Evolutionary conservation across 2,888 invertebrate genomes (phyloP).

Genomic region (Antheraea assamensis): DNA sequence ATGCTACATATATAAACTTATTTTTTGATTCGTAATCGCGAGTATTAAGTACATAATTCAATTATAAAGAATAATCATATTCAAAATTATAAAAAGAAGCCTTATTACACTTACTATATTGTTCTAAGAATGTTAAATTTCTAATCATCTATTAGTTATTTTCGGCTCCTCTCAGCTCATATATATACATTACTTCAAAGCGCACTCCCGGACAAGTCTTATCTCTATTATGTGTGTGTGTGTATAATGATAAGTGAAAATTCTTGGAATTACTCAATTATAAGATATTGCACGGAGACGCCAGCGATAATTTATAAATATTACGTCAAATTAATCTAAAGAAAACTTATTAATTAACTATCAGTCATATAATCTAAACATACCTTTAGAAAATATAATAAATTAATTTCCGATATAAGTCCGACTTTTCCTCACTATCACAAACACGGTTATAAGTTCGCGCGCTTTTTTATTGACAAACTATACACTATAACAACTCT

Average conservation of each 20-base stretch:
- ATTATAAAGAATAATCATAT: not conserved
- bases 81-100: not conserved
- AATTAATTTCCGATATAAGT: constrained; percentile 3
- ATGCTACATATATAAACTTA: not conserved
- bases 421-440: constrained; percentile 32
- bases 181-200: constrained; percentile 57
- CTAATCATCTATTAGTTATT: constrained; percentile 51
- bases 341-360: not conserved
- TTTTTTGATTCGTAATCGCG: not conserved
- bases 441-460: constrained; percentile 47
- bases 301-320: not conserved
- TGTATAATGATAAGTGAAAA: constrained; percentile 19
- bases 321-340: not conserved
- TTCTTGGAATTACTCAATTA: constrained; percentile 2
- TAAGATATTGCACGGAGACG: constrained; percentile 22
- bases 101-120: not conserved
- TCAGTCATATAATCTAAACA: not conserved
- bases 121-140: constrained; percentile 34
- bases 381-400: constrained; percentile 9
- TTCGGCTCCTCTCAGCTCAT: constrained; percentile 55
- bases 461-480: constrained; percentile 56
- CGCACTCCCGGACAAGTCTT: constrained; percentile 59
- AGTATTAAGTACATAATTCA: not conserved
- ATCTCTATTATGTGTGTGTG: constrained; percentile 57
- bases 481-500: constrained; percentile 24